Conservation (phyloP, 2,888 invertebrate species). For the Harpagoxenus sublaevis region DNA sequence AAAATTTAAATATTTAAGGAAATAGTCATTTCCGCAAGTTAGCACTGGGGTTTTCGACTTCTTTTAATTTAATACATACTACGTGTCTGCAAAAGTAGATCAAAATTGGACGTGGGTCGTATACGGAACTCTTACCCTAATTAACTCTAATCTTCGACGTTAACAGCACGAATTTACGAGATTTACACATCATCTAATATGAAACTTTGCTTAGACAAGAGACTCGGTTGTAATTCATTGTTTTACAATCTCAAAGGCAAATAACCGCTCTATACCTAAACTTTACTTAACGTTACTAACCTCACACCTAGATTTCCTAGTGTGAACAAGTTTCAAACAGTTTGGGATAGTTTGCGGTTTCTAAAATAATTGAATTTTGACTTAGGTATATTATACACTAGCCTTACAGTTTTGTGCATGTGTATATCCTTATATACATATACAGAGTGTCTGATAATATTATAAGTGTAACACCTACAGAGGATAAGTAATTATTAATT, state of each 20-base stretch:
- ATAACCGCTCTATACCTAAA: slow-evolving; percentile 24
- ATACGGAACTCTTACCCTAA: not conserved
- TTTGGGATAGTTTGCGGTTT: slow-evolving; percentile 38
- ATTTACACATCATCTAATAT: not conserved
- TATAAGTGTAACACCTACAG: not conserved
- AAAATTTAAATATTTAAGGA: too few species aligned
- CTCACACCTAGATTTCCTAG: slow-evolving; percentile 22
- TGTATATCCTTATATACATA: not conserved
- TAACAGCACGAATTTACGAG: slow-evolving; percentile 1
- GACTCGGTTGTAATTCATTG: slow-evolving; percentile 15
- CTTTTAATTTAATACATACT: too few species aligned
- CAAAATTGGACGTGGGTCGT: too few species aligned
- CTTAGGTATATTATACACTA: not conserved
- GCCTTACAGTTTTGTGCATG: not conserved
- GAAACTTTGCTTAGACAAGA: not conserved
- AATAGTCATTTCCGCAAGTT: too few species aligned
- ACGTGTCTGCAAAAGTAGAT: too few species aligned
- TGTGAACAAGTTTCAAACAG: slow-evolving; percentile 40
- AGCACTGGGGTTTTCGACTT: too few species aligned
- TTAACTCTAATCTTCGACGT: not conserved
- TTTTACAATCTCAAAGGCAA: slow-evolving; percentile 45
- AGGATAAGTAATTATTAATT: too few species aligned
- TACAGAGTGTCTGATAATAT: too few species aligned
- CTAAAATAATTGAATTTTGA: slow-evolving; percentile 54
- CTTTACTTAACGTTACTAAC: slow-evolving; percentile 50